Conservation (phyloP, 1,140 invertebrate species). For the Gryon sp. region DNA sequence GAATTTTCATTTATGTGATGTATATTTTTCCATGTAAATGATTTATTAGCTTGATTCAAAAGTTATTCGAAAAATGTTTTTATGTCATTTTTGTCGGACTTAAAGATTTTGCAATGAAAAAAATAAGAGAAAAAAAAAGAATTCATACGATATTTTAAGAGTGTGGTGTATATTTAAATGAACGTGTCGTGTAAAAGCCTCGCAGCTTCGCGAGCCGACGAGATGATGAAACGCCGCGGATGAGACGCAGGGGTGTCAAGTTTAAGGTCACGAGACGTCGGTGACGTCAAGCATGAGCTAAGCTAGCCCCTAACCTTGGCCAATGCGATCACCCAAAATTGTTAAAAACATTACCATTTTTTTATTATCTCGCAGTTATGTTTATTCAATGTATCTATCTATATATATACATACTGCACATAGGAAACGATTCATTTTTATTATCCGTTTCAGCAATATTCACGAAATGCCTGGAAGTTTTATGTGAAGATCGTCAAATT, state of each 20-base stretch:
- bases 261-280: constrained; percentile 75
- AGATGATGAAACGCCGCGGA: constrained; percentile 32
- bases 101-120: too few relatives aligned
- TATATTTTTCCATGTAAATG: too few relatives aligned
- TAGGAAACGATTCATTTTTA: too few relatives aligned
- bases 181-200: constrained; percentile 17
- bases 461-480: too few relatives aligned
- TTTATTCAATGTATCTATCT: background rate
- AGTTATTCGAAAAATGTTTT: too few relatives aligned
- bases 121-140: constrained; percentile 14
- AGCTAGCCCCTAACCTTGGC: constrained; percentile 74
- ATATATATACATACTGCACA: too few relatives aligned
- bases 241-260: constrained; percentile 68
- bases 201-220: constrained; percentile 3
- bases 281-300: constrained; percentile 69
- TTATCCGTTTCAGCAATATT: too few relatives aligned
- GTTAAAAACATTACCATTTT: constrained; percentile 4
- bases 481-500: too few relatives aligned
- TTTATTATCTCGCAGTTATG: background rate
- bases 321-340: constrained; percentile 60
- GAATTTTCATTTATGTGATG: too few relatives aligned
- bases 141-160: constrained; percentile 15
- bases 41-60: too few relatives aligned
- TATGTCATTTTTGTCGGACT: too few relatives aligned
- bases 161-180: constrained; percentile 7